These are phyloP conservation scores for Aspiorhynchus laticeps DNA, from an alignment of 2,113 vertebrate species.

Conservation along the genomic window DNA sequence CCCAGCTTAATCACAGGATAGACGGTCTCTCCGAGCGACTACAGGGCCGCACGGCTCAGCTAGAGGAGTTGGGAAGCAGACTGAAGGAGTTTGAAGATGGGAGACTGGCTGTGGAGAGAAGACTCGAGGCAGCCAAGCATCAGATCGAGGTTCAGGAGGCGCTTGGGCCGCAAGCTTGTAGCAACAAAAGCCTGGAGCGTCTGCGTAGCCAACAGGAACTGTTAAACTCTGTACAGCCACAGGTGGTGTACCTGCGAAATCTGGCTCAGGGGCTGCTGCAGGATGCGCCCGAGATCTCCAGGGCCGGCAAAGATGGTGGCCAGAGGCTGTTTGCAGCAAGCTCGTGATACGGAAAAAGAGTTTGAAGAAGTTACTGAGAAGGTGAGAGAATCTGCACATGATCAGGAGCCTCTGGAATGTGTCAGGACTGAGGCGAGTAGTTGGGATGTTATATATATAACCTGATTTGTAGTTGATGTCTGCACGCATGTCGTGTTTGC, in stretches of 20 bases:
- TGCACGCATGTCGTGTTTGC: conserved; percentile 1
- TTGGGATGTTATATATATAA: conserved; percentile 42
- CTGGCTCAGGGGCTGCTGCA: conserved; percentile 88
- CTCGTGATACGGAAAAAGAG: conserved; percentile 81
- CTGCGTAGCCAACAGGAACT: conserved; percentile 88
- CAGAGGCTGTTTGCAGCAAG: conserved; percentile 80
- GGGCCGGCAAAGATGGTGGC: conserved; percentile 76
- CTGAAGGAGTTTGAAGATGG: conserved; percentile 96
- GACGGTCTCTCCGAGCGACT: conserved; percentile 86
- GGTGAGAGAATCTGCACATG: conserved; percentile 67
- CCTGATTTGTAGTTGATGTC: conserved; percentile 20
- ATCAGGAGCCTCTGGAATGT: conserved; percentile 2
- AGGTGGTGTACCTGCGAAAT: conserved; percentile 90
- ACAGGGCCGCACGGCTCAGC: conserved; percentile 79
- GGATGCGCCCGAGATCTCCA: conserved; percentile 82
- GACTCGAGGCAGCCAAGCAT: conserved; percentile 90
- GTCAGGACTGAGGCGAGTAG: neutral
- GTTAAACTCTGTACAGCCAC: conserved; percentile 84
- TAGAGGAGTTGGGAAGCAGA: conserved; percentile 92
- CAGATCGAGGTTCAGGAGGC: conserved; percentile 96
- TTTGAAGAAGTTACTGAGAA: conserved; percentile 82
- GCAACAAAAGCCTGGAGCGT: conserved; percentile 94
- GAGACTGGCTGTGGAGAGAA: conserved; percentile 89
- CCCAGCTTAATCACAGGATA: conserved; percentile 85
- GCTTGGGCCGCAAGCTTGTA: conserved; percentile 92